These are phyloP conservation scores for Reticulitermes lucifugus DNA, from an alignment of 2,888 invertebrate species.

Conservation along the genomic window DNA sequence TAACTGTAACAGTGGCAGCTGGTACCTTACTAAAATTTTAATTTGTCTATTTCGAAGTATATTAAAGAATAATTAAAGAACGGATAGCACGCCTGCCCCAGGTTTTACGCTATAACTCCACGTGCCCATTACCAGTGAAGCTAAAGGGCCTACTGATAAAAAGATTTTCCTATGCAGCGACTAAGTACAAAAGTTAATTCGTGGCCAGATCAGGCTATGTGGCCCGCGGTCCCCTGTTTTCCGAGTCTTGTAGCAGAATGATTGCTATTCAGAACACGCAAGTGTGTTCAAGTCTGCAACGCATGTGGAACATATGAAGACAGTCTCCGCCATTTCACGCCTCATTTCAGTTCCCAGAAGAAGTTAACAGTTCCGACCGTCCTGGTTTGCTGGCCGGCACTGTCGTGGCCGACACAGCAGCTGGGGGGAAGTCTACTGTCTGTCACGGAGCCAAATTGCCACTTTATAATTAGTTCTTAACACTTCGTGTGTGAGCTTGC, in stretches of 20 bases:
- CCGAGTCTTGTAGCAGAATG: neutral
- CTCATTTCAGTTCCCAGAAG: slow-evolving; percentile 23
- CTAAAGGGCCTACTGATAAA: too few relatives aligned
- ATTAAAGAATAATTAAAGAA: too few relatives aligned
- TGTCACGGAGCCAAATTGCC: slow-evolving; percentile 49
- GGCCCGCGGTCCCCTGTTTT: too few relatives aligned
- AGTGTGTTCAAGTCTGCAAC: neutral
- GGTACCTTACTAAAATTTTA: too few relatives aligned
- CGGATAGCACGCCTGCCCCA: too few relatives aligned
- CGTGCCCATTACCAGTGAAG: too few relatives aligned
- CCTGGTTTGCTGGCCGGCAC: neutral
- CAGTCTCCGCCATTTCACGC: slow-evolving; percentile 27
- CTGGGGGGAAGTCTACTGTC: slow-evolving; percentile 26
- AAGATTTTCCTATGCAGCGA: too few relatives aligned
- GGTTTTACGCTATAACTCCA: too few relatives aligned
- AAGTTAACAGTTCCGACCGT: neutral
- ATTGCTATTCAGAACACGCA: neutral
- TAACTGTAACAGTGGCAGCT: too few relatives aligned
- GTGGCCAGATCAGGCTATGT: too few relatives aligned
- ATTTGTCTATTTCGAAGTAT: too few relatives aligned
- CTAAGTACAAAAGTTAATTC: too few relatives aligned
- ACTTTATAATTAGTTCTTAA: slow-evolving; percentile 49
- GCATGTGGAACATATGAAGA: neutral
- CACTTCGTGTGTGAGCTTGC: slow-evolving; percentile 22
- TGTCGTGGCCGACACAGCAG: neutral